Evolutionary conservation across 2,113 vertebrate species (phyloP).

Genomic region (Solenodon paradoxus): DNA sequence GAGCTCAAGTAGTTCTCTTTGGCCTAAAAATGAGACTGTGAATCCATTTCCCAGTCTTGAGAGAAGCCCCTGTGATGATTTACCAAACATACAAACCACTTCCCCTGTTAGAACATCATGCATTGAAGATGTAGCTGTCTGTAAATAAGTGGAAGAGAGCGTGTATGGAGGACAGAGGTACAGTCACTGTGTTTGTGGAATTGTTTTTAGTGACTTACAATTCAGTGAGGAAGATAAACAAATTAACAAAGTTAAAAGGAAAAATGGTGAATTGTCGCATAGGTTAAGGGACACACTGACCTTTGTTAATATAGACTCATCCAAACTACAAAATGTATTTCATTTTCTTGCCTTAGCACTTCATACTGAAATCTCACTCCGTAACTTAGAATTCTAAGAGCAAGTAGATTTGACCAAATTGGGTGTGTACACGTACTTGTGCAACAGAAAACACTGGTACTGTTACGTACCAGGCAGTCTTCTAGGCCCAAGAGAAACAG

Average conservation of each 20-base stretch:
- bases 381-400: conserved; percentile 18
- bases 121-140: conserved; percentile 3
- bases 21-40: conserved; percentile 41
- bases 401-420: not conserved
- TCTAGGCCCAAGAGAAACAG: not conserved
- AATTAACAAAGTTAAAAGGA: not conserved
- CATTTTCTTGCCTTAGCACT: not conserved
- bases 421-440: not conserved
- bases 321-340: not conserved
- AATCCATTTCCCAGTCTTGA: conserved; percentile 55
- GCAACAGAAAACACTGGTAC: not conserved
- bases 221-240: not conserved
- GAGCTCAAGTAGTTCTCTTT: not conserved
- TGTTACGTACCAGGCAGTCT: not conserved
- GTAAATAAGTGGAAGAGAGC: not conserved
- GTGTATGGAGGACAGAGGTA: not conserved
- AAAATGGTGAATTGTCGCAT: not conserved
- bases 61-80: conserved; percentile 26
- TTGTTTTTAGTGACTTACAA: not conserved
- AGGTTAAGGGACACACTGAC: not conserved
- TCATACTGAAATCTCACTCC: not conserved
- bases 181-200: accelerated
- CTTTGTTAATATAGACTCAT: not conserved
- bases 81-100: conserved; percentile 64
- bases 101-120: conserved; percentile 48